Conservation (phyloP, 2,113 vertebrate species). For the Cyprinodon tularosa region DNA sequence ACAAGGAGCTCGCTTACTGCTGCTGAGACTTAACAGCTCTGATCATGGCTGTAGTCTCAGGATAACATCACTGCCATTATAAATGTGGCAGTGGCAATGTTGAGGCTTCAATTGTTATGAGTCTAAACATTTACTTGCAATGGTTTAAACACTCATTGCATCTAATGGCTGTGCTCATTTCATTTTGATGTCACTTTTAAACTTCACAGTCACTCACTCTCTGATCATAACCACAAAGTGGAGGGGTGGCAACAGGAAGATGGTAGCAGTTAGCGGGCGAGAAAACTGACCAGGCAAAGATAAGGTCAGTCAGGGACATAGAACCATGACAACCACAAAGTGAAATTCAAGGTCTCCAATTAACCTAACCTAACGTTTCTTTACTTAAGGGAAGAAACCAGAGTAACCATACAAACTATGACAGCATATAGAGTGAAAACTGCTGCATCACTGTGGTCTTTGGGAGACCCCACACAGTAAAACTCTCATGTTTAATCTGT, state of each 20-base stretch:
- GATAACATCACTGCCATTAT: not conserved
- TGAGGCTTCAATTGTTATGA: not conserved
- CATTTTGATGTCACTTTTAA: not conserved
- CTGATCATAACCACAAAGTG: not conserved
- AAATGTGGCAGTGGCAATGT: not conserved
- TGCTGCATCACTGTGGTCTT: too few relatives aligned
- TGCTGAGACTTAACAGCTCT: not conserved
- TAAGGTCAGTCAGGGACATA: not conserved
- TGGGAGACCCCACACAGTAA: not conserved
- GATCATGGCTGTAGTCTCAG: conserved; percentile 1
- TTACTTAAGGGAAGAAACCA: not conserved
- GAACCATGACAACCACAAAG: not conserved
- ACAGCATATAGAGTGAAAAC: not conserved
- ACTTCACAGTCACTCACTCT: not conserved
- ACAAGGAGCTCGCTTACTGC: not conserved
- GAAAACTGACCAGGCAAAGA: not conserved
- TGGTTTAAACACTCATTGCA: not conserved
- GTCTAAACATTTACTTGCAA: not conserved
- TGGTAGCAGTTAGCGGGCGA: not conserved
- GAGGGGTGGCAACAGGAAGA: not conserved
- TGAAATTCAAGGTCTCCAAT: not conserved
- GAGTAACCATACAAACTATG: not conserved
- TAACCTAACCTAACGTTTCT: not conserved
- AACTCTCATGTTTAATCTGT: not conserved
- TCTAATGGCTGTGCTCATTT: not conserved